Base-by-base conservation (phyloP, 1,140 invertebrate species). In the Drosophila sp. region DNA sequence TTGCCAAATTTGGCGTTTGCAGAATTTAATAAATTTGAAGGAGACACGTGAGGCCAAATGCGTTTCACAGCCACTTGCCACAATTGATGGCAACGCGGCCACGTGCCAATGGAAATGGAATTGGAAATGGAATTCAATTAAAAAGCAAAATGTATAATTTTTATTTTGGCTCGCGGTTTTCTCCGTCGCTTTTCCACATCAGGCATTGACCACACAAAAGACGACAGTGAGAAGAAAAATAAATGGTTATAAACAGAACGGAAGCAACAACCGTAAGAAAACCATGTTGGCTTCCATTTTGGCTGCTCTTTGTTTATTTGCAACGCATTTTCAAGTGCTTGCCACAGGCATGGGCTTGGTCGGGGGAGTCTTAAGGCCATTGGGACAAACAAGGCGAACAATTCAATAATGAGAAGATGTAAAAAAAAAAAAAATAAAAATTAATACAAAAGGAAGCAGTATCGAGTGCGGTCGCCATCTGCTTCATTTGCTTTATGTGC, bases 51-150 rank as follows among this genome's bases (percentile, higher is more conserved):
- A 78, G 72, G 25, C 25, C 36, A 80, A 73, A 59, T 58, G 13
- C 16, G 51, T 59, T 76, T 76, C 58, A 48, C 50, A 51, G 51
- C 18, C 40, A 48, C 16, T 53, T 43, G 67, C 61, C 40, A 54
- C 72, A 64, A 67, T 51, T 63, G 75, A 43, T 65, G 72, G 43
- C 43, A 53, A 38, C 54, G 50, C 21, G 34, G 67, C 58, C 34
- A 38, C 27, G 43, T 29, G 40, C 32, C 46, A 63, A 21, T 43
- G 46, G 59, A 45, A 72, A 78, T 76, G 78, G 78, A 87, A 89
- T 89, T 43, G 46, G 59, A 45, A 72, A 78, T 76, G 78, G 78
- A 87, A 89, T 89, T 89, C 78, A 89, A 87, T 87, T 89, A 82
- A 69, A 69, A 40, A 67, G 43, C 43, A 36, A 64, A 72, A 69